These are phyloP conservation scores for Mustela nigripes DNA, from an alignment of 2,113 vertebrate genomes.

Conservation along the genomic window DNA sequence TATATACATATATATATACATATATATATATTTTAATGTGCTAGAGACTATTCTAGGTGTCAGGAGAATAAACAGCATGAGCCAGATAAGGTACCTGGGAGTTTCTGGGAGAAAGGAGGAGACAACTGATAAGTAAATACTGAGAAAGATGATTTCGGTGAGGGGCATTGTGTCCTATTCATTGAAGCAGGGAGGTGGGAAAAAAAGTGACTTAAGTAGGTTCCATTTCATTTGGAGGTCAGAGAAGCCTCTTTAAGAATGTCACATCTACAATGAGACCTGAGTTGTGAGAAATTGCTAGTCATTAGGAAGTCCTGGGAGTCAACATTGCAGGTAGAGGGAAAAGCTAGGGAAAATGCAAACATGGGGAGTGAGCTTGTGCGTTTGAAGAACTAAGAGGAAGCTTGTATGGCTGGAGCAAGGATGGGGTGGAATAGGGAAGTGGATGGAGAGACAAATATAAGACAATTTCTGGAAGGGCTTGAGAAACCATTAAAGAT, in stretches of 20 bases:
- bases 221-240: neutral
- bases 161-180: neutral
- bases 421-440: neutral
- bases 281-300: neutral
- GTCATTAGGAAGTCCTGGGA: neutral
- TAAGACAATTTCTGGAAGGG: no score
- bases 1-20: accelerated
- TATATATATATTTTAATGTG: neutral
- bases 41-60: neutral
- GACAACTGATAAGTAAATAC: neutral
- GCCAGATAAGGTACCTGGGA: neutral
- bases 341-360: neutral
- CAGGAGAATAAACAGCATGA: neutral
- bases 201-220: neutral
- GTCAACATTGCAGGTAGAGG: neutral
- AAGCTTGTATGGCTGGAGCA: neutral
- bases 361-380: accelerated
- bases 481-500: neutral
- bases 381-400: neutral
- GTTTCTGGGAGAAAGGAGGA: neutral
- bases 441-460: neutral
- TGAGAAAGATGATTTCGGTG: neutral
- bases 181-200: neutral
- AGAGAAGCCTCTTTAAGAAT: neutral
- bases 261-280: neutral